Base-by-base conservation (phyloP, 2,888 invertebrate genomes). In the Drosophila nr. fundita region DNA sequence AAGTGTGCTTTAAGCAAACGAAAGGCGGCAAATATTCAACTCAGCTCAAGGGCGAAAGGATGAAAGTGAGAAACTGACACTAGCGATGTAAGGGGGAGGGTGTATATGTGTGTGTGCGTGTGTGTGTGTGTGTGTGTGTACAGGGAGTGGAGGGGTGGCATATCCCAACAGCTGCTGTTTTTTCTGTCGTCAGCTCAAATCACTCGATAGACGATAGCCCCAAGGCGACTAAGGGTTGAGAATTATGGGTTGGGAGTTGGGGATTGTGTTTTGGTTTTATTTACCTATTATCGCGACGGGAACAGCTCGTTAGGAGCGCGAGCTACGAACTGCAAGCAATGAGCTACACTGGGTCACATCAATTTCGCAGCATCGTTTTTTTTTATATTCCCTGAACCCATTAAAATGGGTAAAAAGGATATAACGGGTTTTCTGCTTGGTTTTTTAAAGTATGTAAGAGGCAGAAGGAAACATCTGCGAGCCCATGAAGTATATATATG, bases 221-320 rank as follows among this genome's bases (percentile, higher is more conserved):
- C 27, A 24, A 2, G 18, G 42, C 50, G 5, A 42, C 11, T 5
- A 11, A 27, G 38, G n/a, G 21, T n/a, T 29, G 18, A 50, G 18
- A 21, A 15, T 45, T 50, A 48, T 7, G 45, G 24, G 32, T n/a
- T 49, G 8, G 8, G 42, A 13, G n/a, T 29, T n/a, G 54, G 54
- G 54, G 15, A 24, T 8, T 42, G 29, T 5, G 34, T 36, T 55
- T 66, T 55, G 62, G 58, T 64, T 63, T 70, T 67, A 76, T 78
- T 78, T 71, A 80, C 71, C 78, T 80, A 80, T 76, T 76, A 76
- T 57, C 76, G 68, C 49, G 57, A 67, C 75, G 70, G 48, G 45
- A 45, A 74, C 59, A 64, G 64, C 73, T 79, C 64, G 75, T 80
- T 75, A 79, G 67, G 64, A 61, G 61, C 58, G 58, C 76, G 50